Base-by-base conservation (phyloP, 2,113 vertebrate species). In the Falco punctatus region DNA sequence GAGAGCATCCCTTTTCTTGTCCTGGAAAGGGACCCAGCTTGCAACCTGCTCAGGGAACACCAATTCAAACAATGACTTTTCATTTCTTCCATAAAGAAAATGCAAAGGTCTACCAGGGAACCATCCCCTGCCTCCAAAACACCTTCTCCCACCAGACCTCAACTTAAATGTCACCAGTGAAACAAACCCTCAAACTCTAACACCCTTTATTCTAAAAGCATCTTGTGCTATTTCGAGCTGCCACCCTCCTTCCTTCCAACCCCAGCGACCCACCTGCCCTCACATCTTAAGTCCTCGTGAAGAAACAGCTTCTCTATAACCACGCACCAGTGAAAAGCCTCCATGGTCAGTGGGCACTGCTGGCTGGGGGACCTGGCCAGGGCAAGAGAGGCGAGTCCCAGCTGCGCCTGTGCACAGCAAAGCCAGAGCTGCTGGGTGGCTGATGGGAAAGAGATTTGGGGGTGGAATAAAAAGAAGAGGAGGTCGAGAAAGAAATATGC, bases 261-360 rank as follows among this genome's bases (percentile, higher is more conserved):
- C 5, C 32, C 67, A 8, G 35, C 1, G 49, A 44, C 42, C 69
- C 26, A 9, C 69, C 27, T 16, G 52, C 46, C 30, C n/a, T 42
- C 67, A 2, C 2, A 3, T 17, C 89, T 62, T 10, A 9, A 65
- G 38, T 5, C 30, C 30, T 14, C 62, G 10, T 3, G 0, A 40
- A 52, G 55, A 16, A 61, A 8, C 55, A 15, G 3, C 33, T 14
- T n/a, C 42, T 62, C 35, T 4, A 8, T 5, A 35, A 27, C 40
- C 30, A 17, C 70, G 15, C 28, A 5, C 4, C 40, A 19, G 54
- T 2, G 21, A 27, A 44, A 55, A 61, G 18, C 64, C 64, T 13
- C 88, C 1, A 0, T 13, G 82, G 58, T 28, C 71, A 11, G 33
- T 0, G 49, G 61, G 4, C 51, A 67, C 19, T 11, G 5, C 11